A percentile compares a stretch with the other conserved stretches of the same genome.
Evolutionary conservation across 2,797 vertebrate genomes (phyloP).

Genomic region (Syndactyla subalaris): DNA sequence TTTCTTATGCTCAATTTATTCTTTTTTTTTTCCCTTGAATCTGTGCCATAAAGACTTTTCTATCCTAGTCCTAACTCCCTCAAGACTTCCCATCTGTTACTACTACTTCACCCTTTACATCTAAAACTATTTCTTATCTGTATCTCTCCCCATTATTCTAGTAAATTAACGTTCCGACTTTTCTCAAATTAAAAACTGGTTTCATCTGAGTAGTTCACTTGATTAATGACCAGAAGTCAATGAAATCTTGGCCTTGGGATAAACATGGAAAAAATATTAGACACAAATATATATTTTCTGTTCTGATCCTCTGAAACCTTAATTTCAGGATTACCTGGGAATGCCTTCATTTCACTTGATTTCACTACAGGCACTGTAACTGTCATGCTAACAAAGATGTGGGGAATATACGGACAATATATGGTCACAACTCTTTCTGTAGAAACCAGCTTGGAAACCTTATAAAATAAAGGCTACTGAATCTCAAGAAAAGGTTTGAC

Average conservation of each 20-base stretch:
- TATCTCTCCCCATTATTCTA: neutral
- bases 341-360: neutral
- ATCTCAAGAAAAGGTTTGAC: neutral
- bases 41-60: conserved; percentile 28
- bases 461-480: neutral
- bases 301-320: neutral
- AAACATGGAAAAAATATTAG: neutral
- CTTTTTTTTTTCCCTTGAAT: neutral
- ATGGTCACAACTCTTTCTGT: neutral
- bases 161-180: neutral
- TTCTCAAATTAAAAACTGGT: conserved; percentile 7
- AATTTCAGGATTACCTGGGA: neutral
- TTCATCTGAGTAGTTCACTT: neutral
- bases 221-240: neutral
- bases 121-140: neutral
- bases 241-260: neutral
- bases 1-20: conserved; percentile 38
- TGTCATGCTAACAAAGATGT: conserved; percentile 9
- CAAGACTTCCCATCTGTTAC: conserved; percentile 45
- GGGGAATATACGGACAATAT: neutral
- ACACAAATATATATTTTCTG: neutral
- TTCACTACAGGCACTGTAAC: neutral
- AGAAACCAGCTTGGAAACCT: neutral
- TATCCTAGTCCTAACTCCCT: conserved; percentile 9
- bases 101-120: neutral